These are phyloP conservation scores for Oceanodroma tethys DNA, from an alignment of 2,113 vertebrate species.

Conservation along the genomic window DNA sequence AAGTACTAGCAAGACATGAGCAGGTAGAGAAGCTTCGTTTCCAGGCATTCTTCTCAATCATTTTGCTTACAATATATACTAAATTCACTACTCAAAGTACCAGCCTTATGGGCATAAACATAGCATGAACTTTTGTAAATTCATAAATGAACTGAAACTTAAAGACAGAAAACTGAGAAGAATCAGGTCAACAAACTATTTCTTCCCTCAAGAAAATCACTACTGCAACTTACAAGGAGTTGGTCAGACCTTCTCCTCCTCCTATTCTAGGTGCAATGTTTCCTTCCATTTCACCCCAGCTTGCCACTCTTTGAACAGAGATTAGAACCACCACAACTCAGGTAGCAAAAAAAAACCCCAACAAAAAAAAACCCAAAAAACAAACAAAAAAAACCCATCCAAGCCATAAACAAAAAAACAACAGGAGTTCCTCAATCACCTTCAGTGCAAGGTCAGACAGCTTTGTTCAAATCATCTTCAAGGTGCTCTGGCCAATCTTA, in stretches of 20 bases:
- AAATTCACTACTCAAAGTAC: background rate
- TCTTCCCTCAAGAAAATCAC: background rate
- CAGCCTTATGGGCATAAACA: background rate
- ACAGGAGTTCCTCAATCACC: background rate
- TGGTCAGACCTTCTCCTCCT: background rate
- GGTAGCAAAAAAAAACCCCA: background rate
- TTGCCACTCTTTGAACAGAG: background rate
- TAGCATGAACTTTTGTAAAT: background rate
- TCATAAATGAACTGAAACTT: background rate
- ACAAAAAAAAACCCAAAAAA: no score
- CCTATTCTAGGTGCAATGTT: background rate
- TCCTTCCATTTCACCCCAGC: background rate
- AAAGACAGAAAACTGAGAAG: background rate
- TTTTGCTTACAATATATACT: background rate
- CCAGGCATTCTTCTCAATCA: background rate
- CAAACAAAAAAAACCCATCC: no score
- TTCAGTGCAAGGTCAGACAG: background rate
- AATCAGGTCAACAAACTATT: background rate
- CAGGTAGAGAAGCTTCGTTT: background rate
- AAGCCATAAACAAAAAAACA: background rate
- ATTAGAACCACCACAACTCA: background rate
- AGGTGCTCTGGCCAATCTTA: background rate
- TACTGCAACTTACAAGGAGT: background rate
- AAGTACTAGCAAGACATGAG: background rate
- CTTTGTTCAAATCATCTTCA: background rate